Percentiles rank a stretch among this genome's conserved stretches.
These are phyloP conservation scores for Diorhabda elongata DNA, from an alignment of 1,140 invertebrate genomes.

Conservation along the genomic window DNA sequence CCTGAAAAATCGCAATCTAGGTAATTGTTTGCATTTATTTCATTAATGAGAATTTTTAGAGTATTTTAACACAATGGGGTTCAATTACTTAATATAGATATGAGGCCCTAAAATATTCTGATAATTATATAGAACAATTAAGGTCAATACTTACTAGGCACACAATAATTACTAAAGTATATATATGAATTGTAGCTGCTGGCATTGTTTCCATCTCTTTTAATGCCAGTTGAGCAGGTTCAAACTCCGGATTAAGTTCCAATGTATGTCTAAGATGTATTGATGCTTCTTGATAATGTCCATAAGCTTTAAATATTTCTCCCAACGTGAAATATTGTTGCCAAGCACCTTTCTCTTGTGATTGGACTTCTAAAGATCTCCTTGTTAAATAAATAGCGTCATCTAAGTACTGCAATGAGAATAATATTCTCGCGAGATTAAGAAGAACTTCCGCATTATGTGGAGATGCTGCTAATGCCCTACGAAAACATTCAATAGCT, in stretches of 20 bases:
- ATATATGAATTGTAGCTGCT: constrained; percentile 68
- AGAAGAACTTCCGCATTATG: constrained; percentile 81
- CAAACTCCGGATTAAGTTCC: constrained; percentile 77
- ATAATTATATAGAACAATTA: not conserved
- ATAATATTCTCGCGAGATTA: constrained; percentile 78
- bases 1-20: constrained; percentile 49
- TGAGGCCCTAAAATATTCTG: no score
- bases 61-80: not conserved
- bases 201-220: constrained; percentile 73
- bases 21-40: not conserved
- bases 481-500: constrained; percentile 83
- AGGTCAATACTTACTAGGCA: constrained; percentile 59
- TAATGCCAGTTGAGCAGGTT: constrained; percentile 71
- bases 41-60: not conserved
- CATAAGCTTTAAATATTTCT: constrained; percentile 80
- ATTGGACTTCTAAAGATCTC: constrained; percentile 60
- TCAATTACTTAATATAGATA: no score
- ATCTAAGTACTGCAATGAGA: constrained; percentile 81
- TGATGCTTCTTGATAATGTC: constrained; percentile 75
- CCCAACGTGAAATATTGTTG: constrained; percentile 85
- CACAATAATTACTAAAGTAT: constrained; percentile 80
- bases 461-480: constrained; percentile 77
- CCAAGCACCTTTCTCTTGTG: constrained; percentile 81
- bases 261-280: constrained; percentile 75
- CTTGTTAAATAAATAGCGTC: constrained; percentile 83